Evolutionary conservation across 2,113 vertebrate species (phyloP), one percentile per base, ranked within the genome.

Genomic region (Sinocyclocheilus anophthalmus): DNA sequence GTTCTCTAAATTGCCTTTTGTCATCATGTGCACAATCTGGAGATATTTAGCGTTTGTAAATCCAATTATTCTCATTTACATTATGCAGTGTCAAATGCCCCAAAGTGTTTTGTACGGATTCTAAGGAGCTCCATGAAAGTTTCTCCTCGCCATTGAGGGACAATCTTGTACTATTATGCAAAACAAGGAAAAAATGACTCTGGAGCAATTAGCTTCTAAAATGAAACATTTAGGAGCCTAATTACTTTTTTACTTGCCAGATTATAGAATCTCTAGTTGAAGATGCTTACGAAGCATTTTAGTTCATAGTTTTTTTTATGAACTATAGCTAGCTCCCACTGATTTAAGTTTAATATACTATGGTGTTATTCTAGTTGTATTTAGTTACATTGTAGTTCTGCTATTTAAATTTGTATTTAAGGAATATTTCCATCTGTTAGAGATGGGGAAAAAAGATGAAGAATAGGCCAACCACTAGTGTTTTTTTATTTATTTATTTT

Each of bases 41-140:
- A 55, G 67, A 11, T 33, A 26, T 73, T 79, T 63, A 84, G 59
- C 18, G 24, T 24, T 83, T 81, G 57, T 84, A 86, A 89, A 89
- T 83, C 84, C 24, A 3, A 69, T 65, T 73, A 22, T 26, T 24
- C 13, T 13, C 30, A n/a, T 63, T 30, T 39, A 37, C 37, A 50
- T 22, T 81, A 14, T 16, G 12, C 30, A 30, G 76, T 30, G 33
- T 45, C 45, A 67, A 78, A 55, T 85, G 20, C 11, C 45, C 45
- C 4, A 5, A 59, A 22, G 24, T 37, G 45, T 70, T 70, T 70
- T 14, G 20, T 14, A 3, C 5, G 1, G 55, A 61, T 59, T 78
- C 30, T 22, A 1, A 33, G 16, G 18, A 59, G 53, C 24, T 57
- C 26, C 6, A 30, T 12, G 2, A 14, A 55, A 18, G 7, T 78